A percentile compares a stretch with the other conserved stretches of the same genome.
Conservation (phyloP, 30 jellyfish, hydroid and myxozoan genomes). For the Pelagia noctiluca region DNA sequence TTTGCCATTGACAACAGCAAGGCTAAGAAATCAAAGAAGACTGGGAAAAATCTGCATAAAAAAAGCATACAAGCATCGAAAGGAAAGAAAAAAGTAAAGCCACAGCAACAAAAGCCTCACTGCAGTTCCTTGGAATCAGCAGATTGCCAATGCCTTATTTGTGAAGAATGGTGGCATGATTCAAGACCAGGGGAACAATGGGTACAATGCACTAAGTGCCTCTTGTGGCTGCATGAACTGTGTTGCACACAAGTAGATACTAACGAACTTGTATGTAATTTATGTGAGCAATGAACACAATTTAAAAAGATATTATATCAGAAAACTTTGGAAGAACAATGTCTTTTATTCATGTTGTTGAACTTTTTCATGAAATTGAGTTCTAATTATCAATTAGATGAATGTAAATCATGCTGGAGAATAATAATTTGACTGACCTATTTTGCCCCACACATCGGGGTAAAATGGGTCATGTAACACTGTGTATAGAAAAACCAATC, state of each 20-base stretch:
- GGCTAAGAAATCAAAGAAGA: conserved; percentile 4
- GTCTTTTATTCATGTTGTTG: not conserved
- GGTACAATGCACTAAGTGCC: conserved; percentile 12
- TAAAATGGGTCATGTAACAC: not conserved
- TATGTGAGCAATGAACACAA: not conserved
- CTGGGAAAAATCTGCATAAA: not conserved
- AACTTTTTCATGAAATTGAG: not conserved
- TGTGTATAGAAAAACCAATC: not conserved
- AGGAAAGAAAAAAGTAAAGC: not conserved
- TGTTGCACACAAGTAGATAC: conserved; percentile 17
- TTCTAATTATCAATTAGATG: not conserved
- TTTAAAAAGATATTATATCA: not conserved
- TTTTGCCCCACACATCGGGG: conserved; percentile 4
- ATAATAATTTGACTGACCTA: not conserved
- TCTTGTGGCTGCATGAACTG: conserved; percentile 16
- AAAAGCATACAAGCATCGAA: conserved; percentile 1
- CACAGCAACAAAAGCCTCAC: not conserved
- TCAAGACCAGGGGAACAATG: conserved; percentile 10
- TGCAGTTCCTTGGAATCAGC: not conserved
- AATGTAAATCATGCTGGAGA: not conserved
- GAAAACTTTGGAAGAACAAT: not conserved
- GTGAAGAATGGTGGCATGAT: not conserved
- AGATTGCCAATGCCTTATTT: conserved; percentile 20
- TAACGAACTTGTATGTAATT: not conserved
- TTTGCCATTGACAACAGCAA: not conserved